phyloP scores from a whole-genome alignment of 2,888 invertebrate species.

The Epirrita christyi region DNA sequence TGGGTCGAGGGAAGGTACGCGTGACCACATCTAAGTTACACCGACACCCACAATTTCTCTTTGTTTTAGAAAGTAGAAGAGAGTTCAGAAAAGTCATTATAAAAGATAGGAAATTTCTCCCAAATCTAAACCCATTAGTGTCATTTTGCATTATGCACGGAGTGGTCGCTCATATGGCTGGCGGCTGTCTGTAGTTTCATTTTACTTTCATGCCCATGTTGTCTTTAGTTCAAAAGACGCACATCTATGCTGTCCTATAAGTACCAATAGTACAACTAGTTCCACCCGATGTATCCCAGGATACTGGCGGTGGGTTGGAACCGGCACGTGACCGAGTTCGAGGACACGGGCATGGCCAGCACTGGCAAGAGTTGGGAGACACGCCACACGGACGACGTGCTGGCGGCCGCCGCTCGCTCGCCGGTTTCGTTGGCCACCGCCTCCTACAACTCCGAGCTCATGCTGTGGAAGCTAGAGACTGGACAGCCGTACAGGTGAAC shows the following conservation, averaged over 20 bases:
- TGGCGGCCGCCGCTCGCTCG: conserved; percentile 87
- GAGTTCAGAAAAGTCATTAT: too few relatives aligned
- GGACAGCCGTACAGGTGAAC: conserved; percentile 88
- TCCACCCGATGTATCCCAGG: conserved; percentile 51
- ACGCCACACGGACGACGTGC: conserved; percentile 90
- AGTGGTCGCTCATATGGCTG: too few relatives aligned
- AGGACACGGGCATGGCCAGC: conserved; percentile 78
- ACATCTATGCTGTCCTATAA: too few relatives aligned
- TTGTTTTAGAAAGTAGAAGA: too few relatives aligned
- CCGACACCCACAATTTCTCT: too few relatives aligned
- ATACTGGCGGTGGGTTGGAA: conserved; percentile 93
- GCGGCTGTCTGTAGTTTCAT: too few relatives aligned
- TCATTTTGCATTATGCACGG: too few relatives aligned
- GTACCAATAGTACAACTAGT: too few relatives aligned
- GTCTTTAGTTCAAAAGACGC: too few relatives aligned
- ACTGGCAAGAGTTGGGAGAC: conserved; percentile 89
- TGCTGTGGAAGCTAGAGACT: conserved; percentile 93
- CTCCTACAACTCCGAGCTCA: conserved; percentile 91
- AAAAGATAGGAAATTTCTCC: too few relatives aligned
- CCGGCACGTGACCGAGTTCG: conserved; percentile 87
- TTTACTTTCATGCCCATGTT: too few relatives aligned
- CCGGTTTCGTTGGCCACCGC: conserved; percentile 90
- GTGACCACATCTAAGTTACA: background rate
- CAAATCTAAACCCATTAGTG: too few relatives aligned
- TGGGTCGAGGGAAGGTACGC: conserved; percentile 85